Base-by-base conservation (phyloP, 2,113 vertebrate genomes). In the Toxostoma redivivum region DNA sequence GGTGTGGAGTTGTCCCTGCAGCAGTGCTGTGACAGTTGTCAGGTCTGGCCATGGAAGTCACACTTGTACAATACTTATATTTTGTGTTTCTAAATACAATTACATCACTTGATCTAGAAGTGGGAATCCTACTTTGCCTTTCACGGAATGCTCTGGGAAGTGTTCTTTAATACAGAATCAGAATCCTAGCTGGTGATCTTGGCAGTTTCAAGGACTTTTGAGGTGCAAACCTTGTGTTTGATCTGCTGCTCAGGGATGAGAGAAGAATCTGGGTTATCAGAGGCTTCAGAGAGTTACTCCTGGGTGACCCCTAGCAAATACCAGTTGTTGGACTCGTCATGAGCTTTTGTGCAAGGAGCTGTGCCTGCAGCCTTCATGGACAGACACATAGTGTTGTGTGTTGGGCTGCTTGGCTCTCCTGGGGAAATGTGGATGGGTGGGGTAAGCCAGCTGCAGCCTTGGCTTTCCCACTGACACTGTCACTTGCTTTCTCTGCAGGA, bases 401-500 rank as follows among this genome's bases (percentile, higher is more conserved):
- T 17, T 44, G 88, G 27, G 44, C 44, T 33, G 22, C 71, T 40
- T 62, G 56, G 31, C 64, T 28, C 7, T 40, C 2, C 1, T 25
- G 17, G 33, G 42, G 56, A 48, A 40, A 10, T 23, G 40, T 37
- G 51, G 23, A 3, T 72, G 66, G 66, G 30, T 44, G 56, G 50
- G 47, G 9, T 33, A n/a, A 69, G 30, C 10, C 0, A 8, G 12
- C 64, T 44, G 23, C 45, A n/a, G 71, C 37, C 72, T 76, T 47
- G 30, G 31, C 44, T 71, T 51, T 48, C 11, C 1, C 10, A 7
- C 31, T 60, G 42, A 82, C 23, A 21, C 15, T 81, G 18, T 58
- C 19, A 4, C 58, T 92, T 18, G 50, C 33, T 88, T 84, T 62
- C 92, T 54, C 58, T 57, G 70, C 50, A 99, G 99, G 99, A 92